Conservation (phyloP, 2,113 vertebrate species). For the Uropsilus gracilis region DNA sequence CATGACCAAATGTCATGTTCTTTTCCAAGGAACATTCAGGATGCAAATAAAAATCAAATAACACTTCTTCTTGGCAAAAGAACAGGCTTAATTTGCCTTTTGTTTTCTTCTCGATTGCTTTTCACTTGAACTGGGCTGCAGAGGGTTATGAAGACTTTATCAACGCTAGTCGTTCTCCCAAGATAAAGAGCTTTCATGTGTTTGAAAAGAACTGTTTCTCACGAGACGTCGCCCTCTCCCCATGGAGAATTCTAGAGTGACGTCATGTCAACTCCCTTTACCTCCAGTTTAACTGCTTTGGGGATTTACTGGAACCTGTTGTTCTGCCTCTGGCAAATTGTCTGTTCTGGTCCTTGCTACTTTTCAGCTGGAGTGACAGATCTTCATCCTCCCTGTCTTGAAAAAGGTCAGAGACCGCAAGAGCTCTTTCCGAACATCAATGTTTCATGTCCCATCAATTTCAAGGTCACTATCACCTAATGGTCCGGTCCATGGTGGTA, state of each 20-base stretch:
- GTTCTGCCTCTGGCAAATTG: not conserved
- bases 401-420: not conserved
- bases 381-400: not conserved
- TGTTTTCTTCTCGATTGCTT: conserved; percentile 70
- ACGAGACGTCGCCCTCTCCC: not conserved
- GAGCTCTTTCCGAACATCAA: not conserved
- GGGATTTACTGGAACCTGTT: not conserved
- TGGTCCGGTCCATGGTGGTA: not conserved
- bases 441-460: not conserved
- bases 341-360: not conserved
- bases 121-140: conserved; percentile 65
- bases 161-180: not conserved
- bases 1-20: conserved; percentile 77
- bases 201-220: conserved; percentile 5
- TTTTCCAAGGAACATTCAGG: conserved; percentile 79
- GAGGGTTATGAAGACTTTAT: conserved; percentile 53
- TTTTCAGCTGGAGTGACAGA: not conserved
- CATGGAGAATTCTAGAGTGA: not conserved
- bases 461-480: not conserved
- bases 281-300: not conserved
- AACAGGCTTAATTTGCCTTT: conserved; percentile 64
- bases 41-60: conserved; percentile 81
- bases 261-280: conserved; percentile 22
- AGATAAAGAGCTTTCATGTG: conserved; percentile 34
- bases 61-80: conserved; percentile 76